These are phyloP conservation scores for Podocnemis expansa DNA, from an alignment of 2,113 vertebrate species.

Conservation along the genomic window DNA sequence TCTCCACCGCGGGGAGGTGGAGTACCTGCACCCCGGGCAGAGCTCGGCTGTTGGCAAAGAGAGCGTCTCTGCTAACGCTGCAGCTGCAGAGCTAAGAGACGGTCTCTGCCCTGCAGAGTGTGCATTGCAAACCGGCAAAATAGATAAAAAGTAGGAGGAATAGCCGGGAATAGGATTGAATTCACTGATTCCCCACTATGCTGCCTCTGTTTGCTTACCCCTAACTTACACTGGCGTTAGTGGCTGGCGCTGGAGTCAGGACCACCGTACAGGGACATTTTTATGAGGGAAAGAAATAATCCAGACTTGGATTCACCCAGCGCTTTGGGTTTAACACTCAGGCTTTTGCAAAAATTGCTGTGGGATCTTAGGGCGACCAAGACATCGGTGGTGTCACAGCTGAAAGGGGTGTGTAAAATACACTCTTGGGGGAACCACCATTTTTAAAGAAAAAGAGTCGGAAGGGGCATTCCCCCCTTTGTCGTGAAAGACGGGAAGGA, in stretches of 20 bases:
- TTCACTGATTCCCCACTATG: not conserved
- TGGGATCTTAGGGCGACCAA: not conserved
- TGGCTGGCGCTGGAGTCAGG: not conserved
- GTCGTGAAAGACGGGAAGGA: not conserved
- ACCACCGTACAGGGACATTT: not conserved
- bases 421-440: not conserved
- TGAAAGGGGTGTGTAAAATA: not conserved
- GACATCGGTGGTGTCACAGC: not conserved
- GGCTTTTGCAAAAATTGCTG: not conserved
- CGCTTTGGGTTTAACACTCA: not conserved
- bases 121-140: not conserved
- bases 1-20: not conserved
- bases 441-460: not conserved
- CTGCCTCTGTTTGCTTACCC: not conserved
- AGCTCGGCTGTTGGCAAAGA: not conserved
- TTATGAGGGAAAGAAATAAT: not conserved
- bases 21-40: not conserved
- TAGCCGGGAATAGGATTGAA: not conserved
- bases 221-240: not conserved
- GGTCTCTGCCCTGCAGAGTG: not conserved
- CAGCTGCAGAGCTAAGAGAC: not conserved
- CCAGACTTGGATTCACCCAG: not conserved
- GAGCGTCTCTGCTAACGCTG: not conserved
- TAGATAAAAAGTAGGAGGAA: not conserved
- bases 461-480: not conserved